phyloP scores from a whole-genome alignment of 2,113 vertebrate species.

The Toxostoma redivivum region DNA sequence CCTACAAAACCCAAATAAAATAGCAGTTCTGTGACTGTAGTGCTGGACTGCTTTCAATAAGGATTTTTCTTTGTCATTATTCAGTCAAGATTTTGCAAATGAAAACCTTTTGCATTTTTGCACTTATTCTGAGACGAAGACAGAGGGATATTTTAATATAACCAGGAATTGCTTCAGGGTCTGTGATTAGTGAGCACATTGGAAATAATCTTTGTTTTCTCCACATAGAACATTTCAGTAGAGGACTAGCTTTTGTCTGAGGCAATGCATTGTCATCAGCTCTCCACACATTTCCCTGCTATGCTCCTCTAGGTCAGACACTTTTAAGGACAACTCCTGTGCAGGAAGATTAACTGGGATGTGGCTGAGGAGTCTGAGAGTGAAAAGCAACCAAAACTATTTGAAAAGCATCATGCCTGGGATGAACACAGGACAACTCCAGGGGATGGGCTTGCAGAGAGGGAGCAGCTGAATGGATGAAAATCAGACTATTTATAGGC shows the following conservation, averaged over 20 bases:
- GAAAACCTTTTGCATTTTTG: not conserved
- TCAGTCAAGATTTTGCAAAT: not conserved
- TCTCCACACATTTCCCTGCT: not conserved
- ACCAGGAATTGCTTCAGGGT: not conserved
- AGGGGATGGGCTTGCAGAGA: not conserved
- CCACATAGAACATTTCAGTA: not conserved
- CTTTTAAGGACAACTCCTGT: not conserved
- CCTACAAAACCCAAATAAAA: not conserved
- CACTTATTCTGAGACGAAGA: not conserved
- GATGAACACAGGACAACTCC: not conserved
- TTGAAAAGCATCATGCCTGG: not conserved
- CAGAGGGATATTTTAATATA: not conserved
- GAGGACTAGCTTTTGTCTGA: not conserved
- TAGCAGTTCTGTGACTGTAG: not conserved
- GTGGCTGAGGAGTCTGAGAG: not conserved
- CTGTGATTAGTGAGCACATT: not conserved
- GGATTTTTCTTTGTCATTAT: not conserved
- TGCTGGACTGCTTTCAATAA: not conserved
- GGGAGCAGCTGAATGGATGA: not conserved
- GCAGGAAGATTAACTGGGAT: not conserved
- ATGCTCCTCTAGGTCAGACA: not conserved
- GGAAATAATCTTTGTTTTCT: not conserved
- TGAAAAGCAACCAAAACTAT: not conserved
- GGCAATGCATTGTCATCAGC: not conserved
- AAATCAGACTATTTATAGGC: not conserved